Percentiles rank a stretch among this genome's conserved stretches.
Evolutionary conservation across 2,113 vertebrate species (phyloP).

Genomic region (Mus musculus): DNA sequence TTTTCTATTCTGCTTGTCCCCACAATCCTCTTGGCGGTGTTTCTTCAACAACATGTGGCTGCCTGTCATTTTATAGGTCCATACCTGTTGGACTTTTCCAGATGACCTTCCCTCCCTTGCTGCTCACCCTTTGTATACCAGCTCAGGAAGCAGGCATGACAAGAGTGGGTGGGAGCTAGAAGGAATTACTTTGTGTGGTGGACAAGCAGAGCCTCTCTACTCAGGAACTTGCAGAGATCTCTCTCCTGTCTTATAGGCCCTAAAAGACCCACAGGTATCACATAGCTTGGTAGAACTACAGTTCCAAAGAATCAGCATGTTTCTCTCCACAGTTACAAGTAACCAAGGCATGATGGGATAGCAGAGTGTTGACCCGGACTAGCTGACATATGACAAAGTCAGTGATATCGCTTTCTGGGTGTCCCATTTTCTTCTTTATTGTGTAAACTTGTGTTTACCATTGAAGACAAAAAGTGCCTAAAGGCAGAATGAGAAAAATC

Average conservation of each 20-base stretch:
- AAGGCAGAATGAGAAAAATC: neutral
- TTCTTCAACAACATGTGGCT: no score
- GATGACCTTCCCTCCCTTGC: neutral
- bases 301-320: neutral
- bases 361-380: neutral
- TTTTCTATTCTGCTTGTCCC: neutral
- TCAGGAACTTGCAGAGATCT: neutral
- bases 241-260: neutral
- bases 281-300: neutral
- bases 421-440: neutral
- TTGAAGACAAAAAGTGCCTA: neutral
- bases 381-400: neutral
- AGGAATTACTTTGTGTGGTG: neutral
- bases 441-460: neutral
- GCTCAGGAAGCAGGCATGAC: neutral
- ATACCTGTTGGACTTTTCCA: neutral
- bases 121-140: neutral
- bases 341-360: neutral
- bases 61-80: neutral
- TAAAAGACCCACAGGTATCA: neutral
- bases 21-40: neutral
- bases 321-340: neutral
- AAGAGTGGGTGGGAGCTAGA: rapidly evolving
- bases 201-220: neutral
- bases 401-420: neutral